Conservation (phyloP, 2,888 invertebrate genomes). For the Caenorhabditis drosophilae region DNA sequence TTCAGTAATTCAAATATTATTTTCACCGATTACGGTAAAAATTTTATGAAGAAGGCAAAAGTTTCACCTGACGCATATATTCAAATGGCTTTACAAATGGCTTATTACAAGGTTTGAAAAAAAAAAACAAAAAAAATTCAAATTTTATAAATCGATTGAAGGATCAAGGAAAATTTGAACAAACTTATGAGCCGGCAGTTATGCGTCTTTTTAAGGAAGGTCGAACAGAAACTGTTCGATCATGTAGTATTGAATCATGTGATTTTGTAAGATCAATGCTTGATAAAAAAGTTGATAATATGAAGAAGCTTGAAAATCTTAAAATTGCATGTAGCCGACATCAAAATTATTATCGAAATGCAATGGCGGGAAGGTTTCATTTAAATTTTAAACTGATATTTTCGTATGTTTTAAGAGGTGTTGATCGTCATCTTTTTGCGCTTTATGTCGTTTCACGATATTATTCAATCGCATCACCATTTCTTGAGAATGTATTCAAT, state of each 20-base stretch:
- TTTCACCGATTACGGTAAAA: slow-evolving; percentile 82
- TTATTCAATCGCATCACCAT: slow-evolving; percentile 78
- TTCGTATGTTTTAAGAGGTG: slow-evolving; percentile 33
- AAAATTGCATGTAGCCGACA: slow-evolving; percentile 74
- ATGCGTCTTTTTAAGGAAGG: slow-evolving; percentile 92
- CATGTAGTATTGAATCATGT: slow-evolving; percentile 90
- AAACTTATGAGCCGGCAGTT: slow-evolving; percentile 98
- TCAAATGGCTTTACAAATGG: slow-evolving; percentile 92
- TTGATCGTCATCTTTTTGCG: slow-evolving; percentile 93
- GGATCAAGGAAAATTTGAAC: slow-evolving; percentile 86
- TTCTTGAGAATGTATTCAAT: slow-evolving; percentile 82
- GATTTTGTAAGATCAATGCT: slow-evolving; percentile 91
- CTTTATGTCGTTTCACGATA: slow-evolving; percentile 97
- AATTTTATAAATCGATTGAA: no score
- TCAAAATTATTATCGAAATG: slow-evolving; percentile 89
- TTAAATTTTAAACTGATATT: not conserved
- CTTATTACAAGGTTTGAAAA: slow-evolving; percentile 85
- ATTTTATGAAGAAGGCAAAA: slow-evolving; percentile 88
- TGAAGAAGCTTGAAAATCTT: slow-evolving; percentile 60
- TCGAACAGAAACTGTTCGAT: slow-evolving; percentile 93
- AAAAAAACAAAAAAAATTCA: no score
- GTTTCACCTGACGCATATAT: slow-evolving; percentile 96
- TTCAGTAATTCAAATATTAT: slow-evolving; percentile 86
- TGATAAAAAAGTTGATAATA: slow-evolving; percentile 72
- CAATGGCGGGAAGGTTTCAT: slow-evolving; percentile 93